Conservation (phyloP, 2,797 vertebrate species). For the Pangasius sanitwongsei region DNA sequence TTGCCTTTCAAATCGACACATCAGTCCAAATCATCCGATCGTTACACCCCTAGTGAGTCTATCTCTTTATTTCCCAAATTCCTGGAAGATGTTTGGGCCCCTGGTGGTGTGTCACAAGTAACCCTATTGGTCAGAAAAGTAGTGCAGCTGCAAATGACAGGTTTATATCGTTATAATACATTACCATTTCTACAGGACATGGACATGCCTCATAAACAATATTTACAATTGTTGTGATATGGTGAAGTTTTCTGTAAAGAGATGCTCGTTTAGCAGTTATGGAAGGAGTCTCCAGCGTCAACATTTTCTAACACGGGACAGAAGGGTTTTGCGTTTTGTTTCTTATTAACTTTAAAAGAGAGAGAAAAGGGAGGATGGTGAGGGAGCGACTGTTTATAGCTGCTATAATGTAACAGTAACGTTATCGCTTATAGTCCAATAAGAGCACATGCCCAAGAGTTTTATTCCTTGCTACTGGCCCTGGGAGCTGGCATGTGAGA, state of each 20-base stretch:
- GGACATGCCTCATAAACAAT: background rate
- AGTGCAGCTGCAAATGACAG: background rate
- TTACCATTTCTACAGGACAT: background rate
- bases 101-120: background rate
- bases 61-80: background rate
- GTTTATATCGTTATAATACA: background rate
- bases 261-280: background rate
- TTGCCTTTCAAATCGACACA: background rate
- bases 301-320: background rate
- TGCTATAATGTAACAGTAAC: background rate
- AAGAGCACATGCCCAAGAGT: background rate
- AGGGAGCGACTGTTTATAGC: background rate
- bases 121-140: background rate
- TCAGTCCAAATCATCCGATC: background rate
- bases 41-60: background rate
- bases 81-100: background rate
- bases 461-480: background rate
- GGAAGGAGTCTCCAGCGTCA: background rate
- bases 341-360: background rate
- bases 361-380: background rate
- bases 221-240: background rate
- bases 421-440: background rate
- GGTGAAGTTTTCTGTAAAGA: background rate
- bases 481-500: constrained; percentile 50
- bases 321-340: background rate